Conservation (phyloP, 1,140 invertebrate genomes). For the Eufriesea mexicana region DNA sequence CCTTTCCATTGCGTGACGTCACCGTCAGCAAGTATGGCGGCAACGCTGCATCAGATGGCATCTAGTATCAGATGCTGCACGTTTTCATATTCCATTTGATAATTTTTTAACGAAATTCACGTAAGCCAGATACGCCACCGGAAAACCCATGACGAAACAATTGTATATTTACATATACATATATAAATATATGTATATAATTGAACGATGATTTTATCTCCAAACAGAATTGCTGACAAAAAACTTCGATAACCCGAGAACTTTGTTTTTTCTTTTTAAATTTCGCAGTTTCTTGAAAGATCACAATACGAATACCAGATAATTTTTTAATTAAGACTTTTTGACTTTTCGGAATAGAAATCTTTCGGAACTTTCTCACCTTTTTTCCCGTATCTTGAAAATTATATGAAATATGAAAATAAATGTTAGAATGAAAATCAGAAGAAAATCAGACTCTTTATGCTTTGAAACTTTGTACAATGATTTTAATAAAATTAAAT, state of each 20-base stretch:
- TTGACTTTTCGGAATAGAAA: not conserved
- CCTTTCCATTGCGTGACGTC: too few relatives aligned
- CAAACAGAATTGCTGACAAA: not conserved
- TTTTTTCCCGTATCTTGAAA: not conserved
- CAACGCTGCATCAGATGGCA: not conserved
- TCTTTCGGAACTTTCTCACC: not conserved
- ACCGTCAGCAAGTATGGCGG: not conserved
- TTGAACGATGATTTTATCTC: not conserved
- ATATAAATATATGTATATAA: slow-evolving; percentile 16
- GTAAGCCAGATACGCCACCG: slow-evolving; percentile 5
- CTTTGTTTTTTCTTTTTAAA: not conserved
- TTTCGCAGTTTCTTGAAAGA: not conserved
- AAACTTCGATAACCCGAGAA: not conserved
- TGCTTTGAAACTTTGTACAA: not conserved
- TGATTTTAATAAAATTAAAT: too few relatives aligned
- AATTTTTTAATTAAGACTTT: not conserved
- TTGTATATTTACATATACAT: slow-evolving; percentile 31
- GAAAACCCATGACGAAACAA: slow-evolving; percentile 14
- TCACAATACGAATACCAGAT: not conserved
- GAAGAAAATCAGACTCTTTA: too few relatives aligned
- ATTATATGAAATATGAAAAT: not conserved
- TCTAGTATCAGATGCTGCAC: not conserved
- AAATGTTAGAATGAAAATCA: not conserved
- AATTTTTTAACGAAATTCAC: not conserved
- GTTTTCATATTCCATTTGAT: not conserved